phyloP scores from a whole-genome alignment of 2,113 vertebrate genomes.

The Notarius lentiginosus region DNA sequence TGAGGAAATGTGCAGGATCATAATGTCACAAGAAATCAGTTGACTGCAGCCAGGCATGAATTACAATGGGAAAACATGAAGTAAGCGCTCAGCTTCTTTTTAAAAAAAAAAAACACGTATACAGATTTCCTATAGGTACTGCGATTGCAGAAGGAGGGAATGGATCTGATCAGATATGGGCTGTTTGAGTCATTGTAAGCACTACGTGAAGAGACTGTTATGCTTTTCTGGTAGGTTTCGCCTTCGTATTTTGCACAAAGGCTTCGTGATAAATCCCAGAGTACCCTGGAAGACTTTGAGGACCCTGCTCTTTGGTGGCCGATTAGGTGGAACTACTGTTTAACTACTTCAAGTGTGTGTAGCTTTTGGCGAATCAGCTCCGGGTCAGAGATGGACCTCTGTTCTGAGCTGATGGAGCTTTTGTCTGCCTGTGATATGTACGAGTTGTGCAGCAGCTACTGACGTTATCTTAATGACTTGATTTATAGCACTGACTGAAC shows the following conservation, averaged over 20 bases:
- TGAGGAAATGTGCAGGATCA: constrained; percentile 63
- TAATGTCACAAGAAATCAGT: constrained; percentile 63
- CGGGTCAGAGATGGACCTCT: constrained; percentile 11
- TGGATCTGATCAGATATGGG: constrained; percentile 17
- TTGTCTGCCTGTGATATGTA: constrained; percentile 51
- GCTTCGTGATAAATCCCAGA: not conserved
- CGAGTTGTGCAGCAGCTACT: constrained; percentile 36
- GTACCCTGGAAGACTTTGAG: not conserved
- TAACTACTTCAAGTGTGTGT: constrained; percentile 24
- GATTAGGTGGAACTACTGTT: constrained; percentile 34
- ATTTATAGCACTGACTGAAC: constrained; percentile 59
- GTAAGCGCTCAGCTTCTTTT: constrained; percentile 27
- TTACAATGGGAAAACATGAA: constrained; percentile 50
- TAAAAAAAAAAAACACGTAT: constrained; percentile 48
- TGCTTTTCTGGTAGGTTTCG: not conserved
- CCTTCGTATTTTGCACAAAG: not conserved
- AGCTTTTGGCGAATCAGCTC: constrained; percentile 15
- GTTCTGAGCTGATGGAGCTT: constrained; percentile 22
- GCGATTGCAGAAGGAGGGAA: not conserved
- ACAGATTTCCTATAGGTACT: constrained; percentile 29
- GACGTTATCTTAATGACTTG: constrained; percentile 71
- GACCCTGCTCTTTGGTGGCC: not conserved
- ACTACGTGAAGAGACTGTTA: not conserved
- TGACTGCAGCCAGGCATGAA: constrained; percentile 60
- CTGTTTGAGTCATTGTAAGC: not conserved